Evolutionary conservation across 2,888 invertebrate species (phyloP), one percentile per base, ranked within the genome.

Genomic region (Caenorhabditis wallacei): DNA sequence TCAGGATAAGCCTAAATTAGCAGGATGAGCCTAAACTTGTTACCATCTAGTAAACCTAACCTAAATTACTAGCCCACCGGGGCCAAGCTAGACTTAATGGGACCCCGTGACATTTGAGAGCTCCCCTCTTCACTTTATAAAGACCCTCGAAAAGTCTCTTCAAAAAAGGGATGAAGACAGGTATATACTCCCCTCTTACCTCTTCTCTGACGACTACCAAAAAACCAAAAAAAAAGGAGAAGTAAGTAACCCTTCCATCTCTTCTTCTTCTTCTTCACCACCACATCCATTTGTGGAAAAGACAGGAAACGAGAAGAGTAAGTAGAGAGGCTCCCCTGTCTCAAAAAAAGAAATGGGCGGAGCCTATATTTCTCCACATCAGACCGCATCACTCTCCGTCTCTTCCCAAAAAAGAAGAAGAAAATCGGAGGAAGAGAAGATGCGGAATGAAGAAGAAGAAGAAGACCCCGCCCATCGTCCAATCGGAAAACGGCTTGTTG

Each of bases 381-480:
- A n/a, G 30, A 8, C 30, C 30, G n/a, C n/a, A 30, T 30, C 30
- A 30, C 40, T 40, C 11, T 40, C 11, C 40, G 7, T 40, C 40
- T 16, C 40, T 11, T 16, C 16, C 16, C 4, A 30, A 30, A 8
- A 30, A 30, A 3, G 43, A 16, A 24, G 54, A 13, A 54, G 22
- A 24, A 20, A 51, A 5, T 8, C 18, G 48, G 48, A 51, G 20
- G 37, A 53, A 18, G 3, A 24, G 13, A 56, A 56, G n/a, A 63
- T 18, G 46, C 46, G 26, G 57, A 51, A 13, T 48, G 51, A 26
- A 22, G 59, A 26, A 57, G 61, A 13, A 37, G 51, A 26, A 22
- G 59, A 26, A 57, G 61, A 59, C 54, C 35, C 51, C 64, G 66
- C 75, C 66, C 56, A 66, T 46, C 18, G 57, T 18, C 66, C 75